A percentile compares a stretch with the other conserved stretches of the same genome.
These are phyloP conservation scores for Drosophila setosimentum DNA, from an alignment of 2,888 invertebrate species.

Conservation along the genomic window DNA sequence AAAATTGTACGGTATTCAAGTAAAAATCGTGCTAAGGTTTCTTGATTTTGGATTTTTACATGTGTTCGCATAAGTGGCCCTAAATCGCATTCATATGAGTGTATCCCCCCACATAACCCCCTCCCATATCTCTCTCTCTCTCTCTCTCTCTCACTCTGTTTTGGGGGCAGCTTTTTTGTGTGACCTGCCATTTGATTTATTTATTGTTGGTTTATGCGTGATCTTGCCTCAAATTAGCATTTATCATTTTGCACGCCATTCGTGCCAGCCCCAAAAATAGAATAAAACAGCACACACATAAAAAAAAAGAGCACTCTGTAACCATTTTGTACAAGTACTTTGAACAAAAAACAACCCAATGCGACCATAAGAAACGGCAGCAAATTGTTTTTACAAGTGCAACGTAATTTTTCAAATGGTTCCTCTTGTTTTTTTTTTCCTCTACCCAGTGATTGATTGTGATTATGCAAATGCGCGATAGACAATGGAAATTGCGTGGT, in stretches of 20 bases:
- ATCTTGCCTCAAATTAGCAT: conserved; percentile 82
- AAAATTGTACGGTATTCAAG: conserved; percentile 68
- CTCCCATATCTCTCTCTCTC: neutral
- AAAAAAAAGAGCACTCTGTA: conserved; percentile 11
- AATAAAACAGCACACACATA: conserved; percentile 2
- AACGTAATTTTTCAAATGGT: conserved; percentile 80
- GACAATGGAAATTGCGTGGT: conserved; percentile 11
- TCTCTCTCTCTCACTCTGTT: neutral
- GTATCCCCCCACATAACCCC: conserved; percentile 8
- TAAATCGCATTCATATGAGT: conserved; percentile 82
- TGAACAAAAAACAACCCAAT: conserved; percentile 16
- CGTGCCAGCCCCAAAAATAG: conserved; percentile 13
- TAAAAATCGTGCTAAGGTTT: conserved; percentile 75
- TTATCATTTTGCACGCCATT: conserved; percentile 70
- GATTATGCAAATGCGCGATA: conserved; percentile 73
- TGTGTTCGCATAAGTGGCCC: conserved; percentile 83
- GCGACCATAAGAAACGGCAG: conserved; percentile 42
- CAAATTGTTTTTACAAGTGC: conserved; percentile 78
- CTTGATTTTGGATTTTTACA: conserved; percentile 73
- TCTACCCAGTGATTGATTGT: conserved; percentile 76
- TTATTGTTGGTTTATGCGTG: conserved; percentile 82
- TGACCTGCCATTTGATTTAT: conserved; percentile 81
- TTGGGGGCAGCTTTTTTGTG: conserved; percentile 64
- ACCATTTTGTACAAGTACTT: conserved; percentile 52
- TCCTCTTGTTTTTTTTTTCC: conserved; percentile 11